Evolutionary conservation across 2,113 vertebrate species (phyloP).

Genomic region (Platysternon megacephalum): DNA sequence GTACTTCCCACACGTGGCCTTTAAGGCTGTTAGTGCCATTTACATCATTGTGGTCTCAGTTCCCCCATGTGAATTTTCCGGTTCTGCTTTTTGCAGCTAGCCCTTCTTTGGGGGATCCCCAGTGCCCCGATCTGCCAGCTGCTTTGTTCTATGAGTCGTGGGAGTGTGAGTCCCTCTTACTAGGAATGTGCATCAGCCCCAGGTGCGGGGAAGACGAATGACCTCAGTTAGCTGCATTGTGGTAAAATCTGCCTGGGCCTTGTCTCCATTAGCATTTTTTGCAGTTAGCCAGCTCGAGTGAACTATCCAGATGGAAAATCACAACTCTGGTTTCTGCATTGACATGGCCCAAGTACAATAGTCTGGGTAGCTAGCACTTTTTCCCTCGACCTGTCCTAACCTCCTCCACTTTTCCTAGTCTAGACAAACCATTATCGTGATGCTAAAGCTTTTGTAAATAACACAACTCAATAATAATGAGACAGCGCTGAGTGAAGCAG

Average conservation of each 20-base stretch:
- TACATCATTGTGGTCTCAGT: neutral
- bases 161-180: neutral
- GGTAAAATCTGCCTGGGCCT: neutral
- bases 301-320: neutral
- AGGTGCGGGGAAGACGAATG: neutral
- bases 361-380: neutral
- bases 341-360: neutral
- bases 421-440: neutral
- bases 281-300: too few species aligned
- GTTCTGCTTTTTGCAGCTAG: neutral
- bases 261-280: neutral
- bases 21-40: neutral
- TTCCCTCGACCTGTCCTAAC: neutral
- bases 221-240: neutral
- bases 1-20: neutral
- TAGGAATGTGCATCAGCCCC: neutral
- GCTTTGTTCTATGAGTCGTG: neutral
- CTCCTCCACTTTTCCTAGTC: neutral
- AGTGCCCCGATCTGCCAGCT: neutral
- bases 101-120: neutral
- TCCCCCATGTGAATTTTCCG: neutral
- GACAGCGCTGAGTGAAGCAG: too few species aligned
- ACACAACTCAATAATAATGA: neutral
- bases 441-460: neutral
- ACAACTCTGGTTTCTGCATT: neutral